These are phyloP conservation scores for Rutilus rutilus DNA, from an alignment of 2,113 vertebrate genomes.

Conservation along the genomic window DNA sequence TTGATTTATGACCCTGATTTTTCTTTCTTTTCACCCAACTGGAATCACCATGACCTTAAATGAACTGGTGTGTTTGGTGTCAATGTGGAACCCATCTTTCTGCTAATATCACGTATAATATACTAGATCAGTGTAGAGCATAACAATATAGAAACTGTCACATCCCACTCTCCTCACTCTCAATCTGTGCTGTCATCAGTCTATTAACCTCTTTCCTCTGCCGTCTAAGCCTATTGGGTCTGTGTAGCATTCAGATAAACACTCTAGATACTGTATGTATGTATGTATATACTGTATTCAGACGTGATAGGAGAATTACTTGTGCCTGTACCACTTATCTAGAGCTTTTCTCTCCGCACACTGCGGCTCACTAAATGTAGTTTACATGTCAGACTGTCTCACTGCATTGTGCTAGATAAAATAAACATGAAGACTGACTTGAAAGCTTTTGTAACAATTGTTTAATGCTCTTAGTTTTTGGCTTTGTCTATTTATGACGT, in stretches of 20 bases:
- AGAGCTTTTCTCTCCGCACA: constrained; percentile 35
- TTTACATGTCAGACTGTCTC: constrained; percentile 40
- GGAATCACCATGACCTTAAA: constrained; percentile 53
- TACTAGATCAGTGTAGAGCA: neutral
- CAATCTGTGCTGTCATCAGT: neutral
- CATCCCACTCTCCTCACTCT: constrained; percentile 30
- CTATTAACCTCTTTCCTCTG: constrained; percentile 42
- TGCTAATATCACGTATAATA: constrained; percentile 19
- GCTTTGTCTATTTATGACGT: constrained; percentile 71
- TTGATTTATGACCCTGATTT: neutral
- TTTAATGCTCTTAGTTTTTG: constrained; percentile 71
- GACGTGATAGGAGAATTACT: constrained; percentile 26
- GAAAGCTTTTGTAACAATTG: constrained; percentile 60
- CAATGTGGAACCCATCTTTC: neutral
- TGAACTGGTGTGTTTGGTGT: constrained; percentile 21
- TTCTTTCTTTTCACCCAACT: neutral
- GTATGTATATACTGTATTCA: constrained; percentile 46
- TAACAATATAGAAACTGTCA: neutral
- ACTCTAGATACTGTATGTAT: neutral
- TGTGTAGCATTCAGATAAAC: constrained; percentile 8
- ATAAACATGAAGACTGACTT: constrained; percentile 15
- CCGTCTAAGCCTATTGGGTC: constrained; percentile 43
- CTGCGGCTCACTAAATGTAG: constrained; percentile 32
- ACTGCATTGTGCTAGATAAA: neutral
- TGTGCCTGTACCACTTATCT: constrained; percentile 50